Evolutionary conservation across 1,140 invertebrate species (phyloP), one percentile per base, ranked within the genome.

Genomic region (Palaemon carinicauda): DNA sequence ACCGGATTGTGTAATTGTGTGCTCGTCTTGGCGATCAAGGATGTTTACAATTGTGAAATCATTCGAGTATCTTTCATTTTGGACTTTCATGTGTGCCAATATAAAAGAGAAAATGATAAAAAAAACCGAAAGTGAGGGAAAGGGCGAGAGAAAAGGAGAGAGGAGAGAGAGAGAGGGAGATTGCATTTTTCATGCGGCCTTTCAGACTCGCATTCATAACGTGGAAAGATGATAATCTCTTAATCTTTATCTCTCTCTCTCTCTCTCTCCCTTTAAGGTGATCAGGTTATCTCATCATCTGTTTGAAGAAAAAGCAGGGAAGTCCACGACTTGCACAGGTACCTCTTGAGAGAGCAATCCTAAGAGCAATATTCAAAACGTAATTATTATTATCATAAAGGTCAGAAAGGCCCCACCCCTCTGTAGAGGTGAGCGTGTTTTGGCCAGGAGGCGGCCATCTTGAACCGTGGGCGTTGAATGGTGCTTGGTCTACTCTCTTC

Each of bases 311-410:
- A 65, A 80, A 60, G 79, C 79, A 80, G 53, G 79, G 60, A 56
- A 50, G 41, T 50, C 21, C 51, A 54, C 41, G 74, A 74, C 65
- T 80, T 21, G 52, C 65, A 73, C 19, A 53, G 65, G 51, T 56
- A 56, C 54, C 60, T 33, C 60, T 19, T 31, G 51, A 27, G 65
- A 86, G 54, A 75, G 29, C 65, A 69, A 24, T 69, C 65, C 29
- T 24, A 69, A 31, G 54, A 31, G 83, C 60, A 53, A 73, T 86
- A 80, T 86, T 80, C 77, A 80, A 69, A 80, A 51, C 53, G 78
- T 86, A 80, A 80, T 86, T 73, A 86, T 86, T 86, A 86, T 86
- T 86, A 86, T 80, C 65, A 86, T 86, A 86, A 86, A 80, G 83
- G 41, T 78, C 83, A 31, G 60, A 21, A 41, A 80, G 73, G 77